Conservation (phyloP, 92 coral and sea anemone genomes). For the Actinostola sp. region DNA sequence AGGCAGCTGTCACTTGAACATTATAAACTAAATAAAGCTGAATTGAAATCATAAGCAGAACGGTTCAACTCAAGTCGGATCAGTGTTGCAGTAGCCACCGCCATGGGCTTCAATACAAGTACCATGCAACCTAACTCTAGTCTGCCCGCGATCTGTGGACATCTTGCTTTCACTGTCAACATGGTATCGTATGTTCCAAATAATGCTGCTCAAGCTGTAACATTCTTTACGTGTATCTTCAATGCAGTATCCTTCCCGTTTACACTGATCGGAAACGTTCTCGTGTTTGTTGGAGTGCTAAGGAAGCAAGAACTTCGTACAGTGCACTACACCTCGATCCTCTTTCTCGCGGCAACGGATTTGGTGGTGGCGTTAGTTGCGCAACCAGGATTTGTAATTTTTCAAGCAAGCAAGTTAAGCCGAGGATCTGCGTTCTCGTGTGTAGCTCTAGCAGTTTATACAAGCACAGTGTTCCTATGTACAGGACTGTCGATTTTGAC, state of each 20-base stretch:
- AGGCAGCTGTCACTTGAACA: too few relatives aligned
- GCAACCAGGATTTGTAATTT: conserved; percentile 68
- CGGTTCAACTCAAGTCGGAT: too few relatives aligned
- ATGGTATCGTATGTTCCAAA: conserved; percentile 50
- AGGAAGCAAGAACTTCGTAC: conserved; percentile 69
- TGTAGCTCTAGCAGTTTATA: conserved; percentile 55
- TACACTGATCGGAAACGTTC: conserved; percentile 58
- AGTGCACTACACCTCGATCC: conserved; percentile 72
- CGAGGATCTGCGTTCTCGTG: conserved; percentile 54
- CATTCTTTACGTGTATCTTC: conserved; percentile 65
- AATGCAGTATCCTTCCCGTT: conserved; percentile 67
- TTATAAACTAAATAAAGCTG: background rate
- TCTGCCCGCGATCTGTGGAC: conserved; percentile 40
- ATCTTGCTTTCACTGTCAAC: conserved; percentile 66
- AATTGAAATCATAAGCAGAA: background rate
- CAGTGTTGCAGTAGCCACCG: too few relatives aligned
- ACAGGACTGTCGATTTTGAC: conserved; percentile 75
- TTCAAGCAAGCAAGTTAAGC: conserved; percentile 62
- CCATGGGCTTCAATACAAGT: conserved; percentile 4
- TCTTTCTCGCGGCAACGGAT: conserved; percentile 71
- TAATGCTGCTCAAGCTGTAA: conserved; percentile 34
- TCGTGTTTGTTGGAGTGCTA: conserved; percentile 72
- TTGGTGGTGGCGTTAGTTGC: conserved; percentile 55
- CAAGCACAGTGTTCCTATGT: conserved; percentile 58
- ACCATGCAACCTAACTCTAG: background rate